A percentile compares a stretch with the other conserved stretches of the same genome.
Evolutionary conservation across 2,797 vertebrate species (phyloP).

Genomic region (Enteromius treurensis): DNA sequence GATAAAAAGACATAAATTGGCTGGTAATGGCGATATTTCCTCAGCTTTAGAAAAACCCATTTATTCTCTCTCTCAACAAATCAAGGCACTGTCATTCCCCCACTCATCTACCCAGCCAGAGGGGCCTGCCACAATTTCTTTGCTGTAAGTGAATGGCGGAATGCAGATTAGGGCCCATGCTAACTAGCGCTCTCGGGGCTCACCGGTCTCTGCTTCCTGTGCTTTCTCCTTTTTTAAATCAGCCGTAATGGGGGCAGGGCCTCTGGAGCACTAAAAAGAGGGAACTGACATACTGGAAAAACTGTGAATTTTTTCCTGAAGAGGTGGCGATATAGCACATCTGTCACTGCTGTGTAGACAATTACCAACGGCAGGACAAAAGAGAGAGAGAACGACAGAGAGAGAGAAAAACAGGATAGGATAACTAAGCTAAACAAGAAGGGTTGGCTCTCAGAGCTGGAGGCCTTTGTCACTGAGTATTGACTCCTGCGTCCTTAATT

Average conservation of each 20-base stretch:
- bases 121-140: constrained; percentile 84
- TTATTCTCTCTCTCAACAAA: constrained; percentile 99
- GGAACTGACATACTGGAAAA: constrained; percentile 93
- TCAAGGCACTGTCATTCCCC: constrained; percentile 98
- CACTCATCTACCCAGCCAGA: constrained; percentile 93
- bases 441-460: constrained; percentile 40
- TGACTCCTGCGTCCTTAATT: constrained; percentile 63
- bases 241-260: constrained; percentile 99
- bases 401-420: constrained; percentile 36
- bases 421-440: constrained; percentile 70
- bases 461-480: constrained; percentile 59
- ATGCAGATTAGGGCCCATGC: constrained; percentile 87
- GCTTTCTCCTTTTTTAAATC: constrained; percentile 96
- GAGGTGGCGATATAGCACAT: constrained; percentile 93
- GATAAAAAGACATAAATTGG: constrained; percentile 99
- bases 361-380: constrained; percentile 77
- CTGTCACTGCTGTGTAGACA: constrained; percentile 89
- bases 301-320: constrained; percentile 91
- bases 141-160: constrained; percentile 79
- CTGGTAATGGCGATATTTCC: constrained; percentile 99
- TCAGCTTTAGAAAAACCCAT: constrained; percentile 99
- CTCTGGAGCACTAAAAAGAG: constrained; percentile 94
- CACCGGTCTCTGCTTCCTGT: constrained; percentile 78
- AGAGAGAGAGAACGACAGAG: constrained; percentile 36
- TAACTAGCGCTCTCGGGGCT: constrained; percentile 79